Percentiles rank a stretch among this genome's conserved stretches.
Evolutionary conservation across 1,140 invertebrate species (phyloP).

Genomic region (Nomia melanderi): DNA sequence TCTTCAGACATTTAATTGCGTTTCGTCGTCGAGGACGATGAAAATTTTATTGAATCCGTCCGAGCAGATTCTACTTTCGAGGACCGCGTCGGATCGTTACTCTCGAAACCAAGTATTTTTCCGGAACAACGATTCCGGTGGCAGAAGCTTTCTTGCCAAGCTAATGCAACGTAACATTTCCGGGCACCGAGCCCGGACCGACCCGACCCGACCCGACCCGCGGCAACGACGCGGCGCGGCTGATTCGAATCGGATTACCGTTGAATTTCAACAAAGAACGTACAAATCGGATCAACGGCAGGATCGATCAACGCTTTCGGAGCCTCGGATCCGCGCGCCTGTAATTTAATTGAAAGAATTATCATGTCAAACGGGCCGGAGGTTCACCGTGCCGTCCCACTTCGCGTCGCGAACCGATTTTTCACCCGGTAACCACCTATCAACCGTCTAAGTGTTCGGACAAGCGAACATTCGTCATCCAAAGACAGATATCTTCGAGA

Average conservation of each 20-base stretch:
- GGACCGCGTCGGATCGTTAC: no score
- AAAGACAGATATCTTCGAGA: background rate
- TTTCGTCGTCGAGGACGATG: no score
- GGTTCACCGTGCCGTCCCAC: background rate
- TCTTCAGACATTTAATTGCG: no score
- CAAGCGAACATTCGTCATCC: background rate
- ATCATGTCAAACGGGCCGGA: background rate
- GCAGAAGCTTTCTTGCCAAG: no score
- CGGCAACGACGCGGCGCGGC: slow-evolving; percentile 14
- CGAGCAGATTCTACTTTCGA: no score
- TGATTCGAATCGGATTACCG: slow-evolving; percentile 46
- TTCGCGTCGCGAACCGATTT: background rate
- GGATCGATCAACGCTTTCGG: slow-evolving; percentile 42
- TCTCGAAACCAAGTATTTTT: no score
- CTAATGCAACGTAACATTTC: no score
- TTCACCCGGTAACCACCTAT: background rate
- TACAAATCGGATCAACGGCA: slow-evolving; percentile 40
- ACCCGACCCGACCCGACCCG: no score
- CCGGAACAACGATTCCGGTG: no score
- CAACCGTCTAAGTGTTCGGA: background rate
- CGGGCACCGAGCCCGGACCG: no score
- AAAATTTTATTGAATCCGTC: no score
- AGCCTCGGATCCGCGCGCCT: slow-evolving; percentile 8
- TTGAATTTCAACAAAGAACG: slow-evolving; percentile 48
- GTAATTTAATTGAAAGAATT: slow-evolving; percentile 41